These are phyloP conservation scores for Tineola bisselliella DNA, from an alignment of 2,888 invertebrate species.

Conservation along the genomic window DNA sequence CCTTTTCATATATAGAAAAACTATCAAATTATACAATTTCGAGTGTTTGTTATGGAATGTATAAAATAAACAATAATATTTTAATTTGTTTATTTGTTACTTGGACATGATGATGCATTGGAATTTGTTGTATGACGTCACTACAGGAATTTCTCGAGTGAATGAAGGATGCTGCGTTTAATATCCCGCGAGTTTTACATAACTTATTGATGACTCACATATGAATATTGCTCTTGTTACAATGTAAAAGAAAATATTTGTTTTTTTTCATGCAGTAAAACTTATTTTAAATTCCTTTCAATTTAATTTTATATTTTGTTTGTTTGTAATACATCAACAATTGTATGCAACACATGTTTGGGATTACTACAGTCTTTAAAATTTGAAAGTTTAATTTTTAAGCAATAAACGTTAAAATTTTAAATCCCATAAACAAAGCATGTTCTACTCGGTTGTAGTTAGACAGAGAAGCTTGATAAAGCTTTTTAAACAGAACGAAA, in stretches of 20 bases:
- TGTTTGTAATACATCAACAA: background rate
- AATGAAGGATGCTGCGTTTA: background rate
- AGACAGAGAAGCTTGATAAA: background rate
- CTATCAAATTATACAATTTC: no score
- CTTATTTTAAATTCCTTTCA: background rate
- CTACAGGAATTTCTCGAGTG: background rate
- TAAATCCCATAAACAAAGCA: conserved; percentile 6
- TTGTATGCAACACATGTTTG: background rate
- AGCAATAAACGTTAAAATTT: background rate
- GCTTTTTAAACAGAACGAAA: conserved; percentile 25
- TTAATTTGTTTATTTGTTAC: no score
- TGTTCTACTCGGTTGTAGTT: background rate
- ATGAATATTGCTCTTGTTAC: background rate
- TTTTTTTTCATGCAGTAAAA: background rate
- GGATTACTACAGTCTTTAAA: background rate
- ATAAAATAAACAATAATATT: background rate
- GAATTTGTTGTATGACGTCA: conserved; percentile 2
- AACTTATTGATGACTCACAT: background rate
- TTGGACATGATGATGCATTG: background rate
- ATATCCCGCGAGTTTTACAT: background rate
- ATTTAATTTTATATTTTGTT: background rate
- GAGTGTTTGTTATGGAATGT: background rate
- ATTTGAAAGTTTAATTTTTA: background rate
- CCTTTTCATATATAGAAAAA: no score
- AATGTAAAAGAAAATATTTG: background rate